Percentiles rank a stretch among this genome's conserved stretches.
These are phyloP conservation scores for Philhelius pedissequus DNA, from an alignment of 2,888 invertebrate genomes.

Conservation along the genomic window DNA sequence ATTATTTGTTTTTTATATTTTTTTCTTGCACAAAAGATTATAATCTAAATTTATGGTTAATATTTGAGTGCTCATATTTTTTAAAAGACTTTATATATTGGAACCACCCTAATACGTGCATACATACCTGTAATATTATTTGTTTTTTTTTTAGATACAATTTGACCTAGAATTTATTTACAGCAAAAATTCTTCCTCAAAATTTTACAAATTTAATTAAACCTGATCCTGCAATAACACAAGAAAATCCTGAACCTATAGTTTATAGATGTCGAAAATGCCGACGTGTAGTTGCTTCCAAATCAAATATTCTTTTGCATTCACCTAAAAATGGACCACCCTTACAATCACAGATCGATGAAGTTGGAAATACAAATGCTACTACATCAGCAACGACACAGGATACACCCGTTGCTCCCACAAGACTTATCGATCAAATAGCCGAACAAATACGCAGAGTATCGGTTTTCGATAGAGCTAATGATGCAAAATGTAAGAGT, in stretches of 20 bases:
- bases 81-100: too few relatives aligned
- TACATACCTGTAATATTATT: too few relatives aligned
- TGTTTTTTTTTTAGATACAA: too few relatives aligned
- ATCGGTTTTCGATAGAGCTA: slow-evolving; percentile 69
- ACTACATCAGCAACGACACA: neutral
- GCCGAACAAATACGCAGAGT: slow-evolving; percentile 73
- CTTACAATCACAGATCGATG: neutral
- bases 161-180: neutral
- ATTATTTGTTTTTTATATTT: too few relatives aligned
- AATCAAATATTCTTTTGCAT: slow-evolving; percentile 89
- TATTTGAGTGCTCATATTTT: too few relatives aligned
- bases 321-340: slow-evolving; percentile 70
- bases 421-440: slow-evolving; percentile 74
- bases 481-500: slow-evolving; percentile 82
- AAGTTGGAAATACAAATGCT: neutral
- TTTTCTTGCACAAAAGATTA: too few relatives aligned
- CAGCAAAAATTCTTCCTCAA: slow-evolving; percentile 90
- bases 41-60: too few relatives aligned
- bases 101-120: too few relatives aligned
- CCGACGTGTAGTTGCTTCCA: slow-evolving; percentile 89
- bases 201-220: slow-evolving; percentile 88
- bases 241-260: slow-evolving; percentile 88
- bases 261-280: slow-evolving; percentile 92
- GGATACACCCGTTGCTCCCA: slow-evolving; percentile 52
- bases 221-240: slow-evolving; percentile 87